Evolutionary conservation across 2,113 vertebrate genomes (phyloP).

Genomic region (Elanoides forficatus): DNA sequence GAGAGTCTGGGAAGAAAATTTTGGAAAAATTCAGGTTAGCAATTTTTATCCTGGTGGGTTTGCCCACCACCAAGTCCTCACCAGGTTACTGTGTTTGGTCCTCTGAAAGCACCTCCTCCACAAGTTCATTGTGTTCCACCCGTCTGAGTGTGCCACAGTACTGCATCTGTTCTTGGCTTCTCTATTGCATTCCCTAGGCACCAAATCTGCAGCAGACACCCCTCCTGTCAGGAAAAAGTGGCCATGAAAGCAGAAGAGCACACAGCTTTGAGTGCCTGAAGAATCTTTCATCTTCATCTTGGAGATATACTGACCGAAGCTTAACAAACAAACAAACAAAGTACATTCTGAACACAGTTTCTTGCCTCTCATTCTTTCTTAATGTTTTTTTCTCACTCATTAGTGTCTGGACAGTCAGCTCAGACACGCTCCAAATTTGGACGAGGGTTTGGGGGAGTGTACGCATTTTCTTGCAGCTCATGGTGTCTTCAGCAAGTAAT

Average conservation of each 20-base stretch:
- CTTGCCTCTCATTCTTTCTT: background rate
- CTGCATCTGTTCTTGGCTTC: background rate
- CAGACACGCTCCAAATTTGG: background rate
- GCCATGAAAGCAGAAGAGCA: background rate
- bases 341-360: background rate
- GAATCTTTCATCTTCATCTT: background rate
- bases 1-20: background rate
- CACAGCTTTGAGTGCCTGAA: background rate
- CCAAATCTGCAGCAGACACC: background rate
- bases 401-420: background rate
- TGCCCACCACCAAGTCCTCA: background rate
- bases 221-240: background rate
- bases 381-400: background rate
- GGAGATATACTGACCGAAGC: background rate
- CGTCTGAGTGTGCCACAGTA: background rate
- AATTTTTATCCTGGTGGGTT: background rate
- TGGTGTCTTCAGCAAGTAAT: background rate
- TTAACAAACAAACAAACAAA: background rate
- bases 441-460: background rate
- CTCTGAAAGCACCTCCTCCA: background rate
- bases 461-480: background rate
- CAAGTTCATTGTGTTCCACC: background rate
- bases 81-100: background rate
- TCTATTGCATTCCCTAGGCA: background rate
- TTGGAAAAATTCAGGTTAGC: background rate